phyloP scores from a whole-genome alignment of 2,888 invertebrate genomes.

The Pycnomerus fuliginosus region DNA sequence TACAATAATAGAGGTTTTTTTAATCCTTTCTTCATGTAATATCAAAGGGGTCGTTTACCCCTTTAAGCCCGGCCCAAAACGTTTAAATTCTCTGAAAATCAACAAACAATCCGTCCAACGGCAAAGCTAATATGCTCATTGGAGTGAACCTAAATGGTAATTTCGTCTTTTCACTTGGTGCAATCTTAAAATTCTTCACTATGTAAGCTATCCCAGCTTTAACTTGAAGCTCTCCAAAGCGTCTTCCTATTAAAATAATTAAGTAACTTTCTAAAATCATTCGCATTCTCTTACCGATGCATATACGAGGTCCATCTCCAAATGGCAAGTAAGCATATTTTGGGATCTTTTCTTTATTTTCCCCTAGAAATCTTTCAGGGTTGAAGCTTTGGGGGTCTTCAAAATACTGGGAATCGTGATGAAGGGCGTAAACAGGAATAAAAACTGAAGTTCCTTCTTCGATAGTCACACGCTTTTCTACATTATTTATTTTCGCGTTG shows the following conservation, averaged over 20 bases:
- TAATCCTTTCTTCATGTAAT: no score
- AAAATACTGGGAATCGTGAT: conserved; percentile 30
- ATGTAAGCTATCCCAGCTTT: conserved; percentile 45
- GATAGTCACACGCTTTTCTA: conserved; percentile 24
- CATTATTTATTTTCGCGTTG: conserved; percentile 31
- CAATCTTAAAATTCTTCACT: conserved; percentile 40
- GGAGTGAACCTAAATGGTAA: conserved; percentile 34
- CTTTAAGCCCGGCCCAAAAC: no score
- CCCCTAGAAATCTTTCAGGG: conserved; percentile 34
- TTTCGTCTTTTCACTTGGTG: conserved; percentile 33
- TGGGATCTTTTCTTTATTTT: conserved; percentile 33
- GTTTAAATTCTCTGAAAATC: conserved; percentile 28
- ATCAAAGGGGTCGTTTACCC: no score
- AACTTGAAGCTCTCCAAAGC: conserved; percentile 35
- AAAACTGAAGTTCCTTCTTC: conserved; percentile 27
- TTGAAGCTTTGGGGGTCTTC: conserved; percentile 29
- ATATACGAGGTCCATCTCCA: conserved; percentile 41
- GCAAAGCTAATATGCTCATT: conserved; percentile 25
- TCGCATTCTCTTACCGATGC: conserved; percentile 32
- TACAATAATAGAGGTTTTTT: no score
- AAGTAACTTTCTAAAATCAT: not conserved
- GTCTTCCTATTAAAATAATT: conserved; percentile 22
- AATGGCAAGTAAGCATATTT: conserved; percentile 39
- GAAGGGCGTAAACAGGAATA: conserved; percentile 29
- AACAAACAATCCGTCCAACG: conserved; percentile 36